These are phyloP conservation scores for Idaea aversata DNA, from an alignment of 2,888 invertebrate genomes.

Conservation along the genomic window DNA sequence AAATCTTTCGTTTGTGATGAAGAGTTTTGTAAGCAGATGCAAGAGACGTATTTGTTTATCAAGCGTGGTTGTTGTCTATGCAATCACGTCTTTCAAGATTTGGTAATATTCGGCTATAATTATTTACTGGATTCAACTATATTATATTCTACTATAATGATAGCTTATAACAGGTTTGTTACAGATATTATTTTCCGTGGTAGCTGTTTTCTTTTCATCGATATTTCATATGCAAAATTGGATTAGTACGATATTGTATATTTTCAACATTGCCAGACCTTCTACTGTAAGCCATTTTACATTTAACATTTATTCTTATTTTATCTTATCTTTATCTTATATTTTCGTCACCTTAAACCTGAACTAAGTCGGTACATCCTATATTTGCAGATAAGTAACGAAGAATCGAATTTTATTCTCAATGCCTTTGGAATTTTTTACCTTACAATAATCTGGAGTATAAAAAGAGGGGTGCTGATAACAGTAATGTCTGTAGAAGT, in stretches of 20 bases:
- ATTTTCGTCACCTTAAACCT: neutral
- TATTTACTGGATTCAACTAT: no score
- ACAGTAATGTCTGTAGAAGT: neutral
- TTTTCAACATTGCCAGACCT: neutral
- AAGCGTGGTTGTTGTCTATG: neutral
- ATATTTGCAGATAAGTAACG: neutral
- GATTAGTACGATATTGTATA: neutral
- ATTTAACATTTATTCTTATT: neutral
- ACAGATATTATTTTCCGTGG: neutral
- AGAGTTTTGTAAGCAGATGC: neutral
- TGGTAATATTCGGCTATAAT: neutral
- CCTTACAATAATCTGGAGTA: neutral
- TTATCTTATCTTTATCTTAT: neutral
- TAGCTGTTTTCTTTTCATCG: neutral
- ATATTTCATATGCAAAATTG: neutral
- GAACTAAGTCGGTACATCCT: neutral
- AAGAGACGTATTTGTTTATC: neutral
- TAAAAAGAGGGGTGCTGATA: neutral
- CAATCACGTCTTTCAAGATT: neutral
- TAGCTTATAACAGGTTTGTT: neutral
- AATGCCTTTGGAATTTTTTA: neutral
- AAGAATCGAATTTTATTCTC: neutral
- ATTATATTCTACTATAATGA: neutral
- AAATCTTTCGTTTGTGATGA: neutral
- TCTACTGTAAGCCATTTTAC: neutral